Evolutionary conservation across 2,888 invertebrate species (phyloP).

Genomic region (Coelinius sp.): DNA sequence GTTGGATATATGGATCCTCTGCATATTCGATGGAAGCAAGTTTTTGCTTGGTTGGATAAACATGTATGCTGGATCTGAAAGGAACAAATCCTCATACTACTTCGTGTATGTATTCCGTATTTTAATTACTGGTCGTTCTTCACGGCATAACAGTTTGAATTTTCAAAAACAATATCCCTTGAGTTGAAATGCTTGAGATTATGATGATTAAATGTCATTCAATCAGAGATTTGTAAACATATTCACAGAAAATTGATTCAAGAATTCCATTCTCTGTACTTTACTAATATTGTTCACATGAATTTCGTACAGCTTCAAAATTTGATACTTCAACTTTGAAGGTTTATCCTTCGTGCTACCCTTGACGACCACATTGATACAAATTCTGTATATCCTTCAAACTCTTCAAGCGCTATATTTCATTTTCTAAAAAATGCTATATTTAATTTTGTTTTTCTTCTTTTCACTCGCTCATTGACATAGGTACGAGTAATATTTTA

Average conservation of each 20-base stretch:
- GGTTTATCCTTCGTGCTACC: neutral
- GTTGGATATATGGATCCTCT: constrained; percentile 25
- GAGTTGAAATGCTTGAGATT: neutral
- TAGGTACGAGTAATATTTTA: constrained; percentile 55
- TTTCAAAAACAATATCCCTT: neutral
- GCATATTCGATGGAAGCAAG: constrained; percentile 32
- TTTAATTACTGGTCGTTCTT: neutral
- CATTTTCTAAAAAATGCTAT: neutral
- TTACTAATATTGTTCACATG: neutral
- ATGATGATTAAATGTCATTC: neutral
- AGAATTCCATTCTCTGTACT: too few species aligned
- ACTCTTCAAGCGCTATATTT: neutral
- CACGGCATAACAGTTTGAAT: neutral
- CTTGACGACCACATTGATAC: constrained; percentile 33
- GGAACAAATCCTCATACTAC: neutral
- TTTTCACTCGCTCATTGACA: constrained; percentile 39
- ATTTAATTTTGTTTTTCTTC: constrained; percentile 14
- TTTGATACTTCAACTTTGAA: neutral
- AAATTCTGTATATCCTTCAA: constrained; percentile 45
- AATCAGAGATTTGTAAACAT: too few species aligned
- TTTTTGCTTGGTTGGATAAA: constrained; percentile 37
- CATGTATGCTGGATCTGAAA: constrained; percentile 3
- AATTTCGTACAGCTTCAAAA: neutral
- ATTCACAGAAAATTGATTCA: too few species aligned
- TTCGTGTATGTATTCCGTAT: neutral